Conservation (phyloP, 2,888 invertebrate species). For the Bombylius major region DNA sequence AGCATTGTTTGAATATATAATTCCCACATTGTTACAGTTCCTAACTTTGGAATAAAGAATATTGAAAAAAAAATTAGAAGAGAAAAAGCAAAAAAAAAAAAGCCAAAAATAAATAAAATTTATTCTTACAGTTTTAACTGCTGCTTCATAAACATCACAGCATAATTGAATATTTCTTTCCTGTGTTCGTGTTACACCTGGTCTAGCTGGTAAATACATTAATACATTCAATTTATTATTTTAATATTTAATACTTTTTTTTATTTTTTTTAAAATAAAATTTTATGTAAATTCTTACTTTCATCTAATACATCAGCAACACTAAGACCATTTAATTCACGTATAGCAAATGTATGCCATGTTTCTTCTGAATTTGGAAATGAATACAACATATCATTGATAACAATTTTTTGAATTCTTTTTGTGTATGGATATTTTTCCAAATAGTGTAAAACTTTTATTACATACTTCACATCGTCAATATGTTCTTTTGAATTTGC, state of each 20-base stretch:
- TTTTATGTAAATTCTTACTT: too few species aligned
- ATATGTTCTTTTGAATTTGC: constrained; percentile 46
- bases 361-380: constrained; percentile 41
- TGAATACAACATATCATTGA: constrained; percentile 39
- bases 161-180: constrained; percentile 38
- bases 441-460: constrained; percentile 45
- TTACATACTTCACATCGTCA: constrained; percentile 43
- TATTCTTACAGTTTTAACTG: constrained; percentile 31
- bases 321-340: constrained; percentile 41
- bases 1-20: constrained; percentile 44
- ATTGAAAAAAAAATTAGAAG: neutral
- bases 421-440: constrained; percentile 46
- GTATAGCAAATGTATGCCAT: constrained; percentile 48
- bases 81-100: neutral
- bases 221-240: neutral
- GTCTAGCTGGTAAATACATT: neutral
- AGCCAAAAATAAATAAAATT: neutral
- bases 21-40: constrained; percentile 43
- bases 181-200: constrained; percentile 18
- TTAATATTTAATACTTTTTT: neutral
- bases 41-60: constrained; percentile 21
- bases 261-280: neutral
- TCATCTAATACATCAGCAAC: constrained; percentile 19
- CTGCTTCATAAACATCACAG: constrained; percentile 39
- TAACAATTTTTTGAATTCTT: constrained; percentile 42